Evolutionary conservation across 2,888 invertebrate genomes (phyloP).

Genomic region (Lacanobia oleracea): DNA sequence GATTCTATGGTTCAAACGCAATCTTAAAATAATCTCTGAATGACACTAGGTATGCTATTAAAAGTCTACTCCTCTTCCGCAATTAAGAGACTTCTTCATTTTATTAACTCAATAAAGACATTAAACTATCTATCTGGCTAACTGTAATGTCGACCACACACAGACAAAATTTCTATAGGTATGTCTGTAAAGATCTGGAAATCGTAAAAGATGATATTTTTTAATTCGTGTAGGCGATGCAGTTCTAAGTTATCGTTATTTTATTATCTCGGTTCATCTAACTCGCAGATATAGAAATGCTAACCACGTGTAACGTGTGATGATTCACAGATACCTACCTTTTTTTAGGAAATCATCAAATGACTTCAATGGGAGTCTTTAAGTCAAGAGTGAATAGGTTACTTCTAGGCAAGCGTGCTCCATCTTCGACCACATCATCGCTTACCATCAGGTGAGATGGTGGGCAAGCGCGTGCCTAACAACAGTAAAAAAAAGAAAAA

Average conservation of each 20-base stretch:
- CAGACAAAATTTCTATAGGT: neutral
- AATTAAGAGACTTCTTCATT: slow-evolving; percentile 40
- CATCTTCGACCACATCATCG: too few species aligned
- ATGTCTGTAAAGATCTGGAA: slow-evolving; percentile 20
- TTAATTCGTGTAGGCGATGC: slow-evolving; percentile 39
- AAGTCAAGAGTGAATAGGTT: too few species aligned
- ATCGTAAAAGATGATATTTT: neutral
- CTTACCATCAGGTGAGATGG: too few species aligned
- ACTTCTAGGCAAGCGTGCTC: too few species aligned
- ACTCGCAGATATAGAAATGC: slow-evolving; percentile 16
- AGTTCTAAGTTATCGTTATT: slow-evolving; percentile 18
- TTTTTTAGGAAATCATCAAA: too few species aligned
- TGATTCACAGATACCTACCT: neutral
- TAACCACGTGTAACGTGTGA: neutral
- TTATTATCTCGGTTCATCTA: slow-evolving; percentile 41
- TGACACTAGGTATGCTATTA: neutral
- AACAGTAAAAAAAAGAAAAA: too few species aligned
- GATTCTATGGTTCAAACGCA: neutral
- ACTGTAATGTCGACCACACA: slow-evolving; percentile 10
- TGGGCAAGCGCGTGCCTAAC: too few species aligned
- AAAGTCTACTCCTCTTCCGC: slow-evolving; percentile 32
- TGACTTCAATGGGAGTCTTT: too few species aligned
- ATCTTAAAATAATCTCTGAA: neutral
- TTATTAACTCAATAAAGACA: slow-evolving; percentile 38
- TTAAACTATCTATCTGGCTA: slow-evolving; percentile 34